Percentiles rank a stretch among this genome's conserved stretches.
Evolutionary conservation across 2,113 vertebrate species (phyloP).

Genomic region (Laterallus jamaicensis): DNA sequence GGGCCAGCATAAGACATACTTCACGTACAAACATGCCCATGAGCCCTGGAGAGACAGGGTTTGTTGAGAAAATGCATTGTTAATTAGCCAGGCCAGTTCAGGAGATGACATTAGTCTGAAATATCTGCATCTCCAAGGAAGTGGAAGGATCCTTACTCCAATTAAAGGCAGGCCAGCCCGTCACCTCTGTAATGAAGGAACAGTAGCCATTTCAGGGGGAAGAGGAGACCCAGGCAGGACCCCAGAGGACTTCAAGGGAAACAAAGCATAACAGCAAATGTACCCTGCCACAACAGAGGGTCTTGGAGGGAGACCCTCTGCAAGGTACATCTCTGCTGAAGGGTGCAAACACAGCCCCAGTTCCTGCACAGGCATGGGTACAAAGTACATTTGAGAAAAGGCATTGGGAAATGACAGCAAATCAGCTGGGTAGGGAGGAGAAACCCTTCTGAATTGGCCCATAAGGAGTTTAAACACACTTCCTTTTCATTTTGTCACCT

Average conservation of each 20-base stretch:
- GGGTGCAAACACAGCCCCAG: background rate
- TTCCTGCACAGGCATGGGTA: background rate
- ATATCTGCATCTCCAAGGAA: background rate
- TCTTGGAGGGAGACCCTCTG: background rate
- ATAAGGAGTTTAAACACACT: background rate
- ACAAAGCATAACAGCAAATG: background rate
- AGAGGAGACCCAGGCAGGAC: background rate
- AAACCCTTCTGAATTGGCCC: background rate
- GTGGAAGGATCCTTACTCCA: background rate
- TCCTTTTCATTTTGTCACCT: background rate
- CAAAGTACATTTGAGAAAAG: background rate
- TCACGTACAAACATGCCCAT: background rate
- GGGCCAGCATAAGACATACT: background rate
- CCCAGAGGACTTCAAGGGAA: background rate
- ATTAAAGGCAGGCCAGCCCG: background rate
- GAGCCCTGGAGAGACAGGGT: background rate
- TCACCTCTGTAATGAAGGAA: accelerated
- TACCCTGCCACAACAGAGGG: accelerated
- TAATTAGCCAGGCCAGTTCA: background rate
- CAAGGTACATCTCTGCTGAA: background rate
- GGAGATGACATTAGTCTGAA: background rate
- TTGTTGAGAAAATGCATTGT: background rate
- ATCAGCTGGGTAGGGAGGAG: background rate
- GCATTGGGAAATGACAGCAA: background rate
- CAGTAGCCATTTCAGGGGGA: background rate